These are phyloP conservation scores for Serranus cabrilla DNA, from an alignment of 2,797 vertebrate species.

Conservation along the genomic window DNA sequence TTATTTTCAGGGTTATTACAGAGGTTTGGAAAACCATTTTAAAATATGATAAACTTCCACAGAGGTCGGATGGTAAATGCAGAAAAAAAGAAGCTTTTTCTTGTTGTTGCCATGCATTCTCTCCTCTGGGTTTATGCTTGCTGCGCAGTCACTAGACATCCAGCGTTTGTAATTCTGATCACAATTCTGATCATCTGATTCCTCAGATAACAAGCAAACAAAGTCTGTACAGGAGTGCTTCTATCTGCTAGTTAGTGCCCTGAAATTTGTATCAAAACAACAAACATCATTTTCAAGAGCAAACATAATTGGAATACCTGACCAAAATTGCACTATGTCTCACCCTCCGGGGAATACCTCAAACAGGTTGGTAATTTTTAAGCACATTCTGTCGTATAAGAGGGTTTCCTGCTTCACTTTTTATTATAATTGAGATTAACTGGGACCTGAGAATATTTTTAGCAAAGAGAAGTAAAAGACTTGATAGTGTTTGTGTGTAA, in stretches of 20 bases:
- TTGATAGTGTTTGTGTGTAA: constrained; percentile 14
- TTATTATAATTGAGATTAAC: constrained; percentile 25
- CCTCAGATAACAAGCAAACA: constrained; percentile 35
- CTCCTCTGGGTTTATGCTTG: neutral
- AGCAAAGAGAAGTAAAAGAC: constrained; percentile 10
- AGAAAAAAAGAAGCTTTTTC: neutral
- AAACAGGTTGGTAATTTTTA: constrained; percentile 11
- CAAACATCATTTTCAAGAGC: constrained; percentile 17
- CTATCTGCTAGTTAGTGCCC: constrained; percentile 1
- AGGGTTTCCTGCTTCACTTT: neutral
- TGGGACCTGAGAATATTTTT: constrained; percentile 1
- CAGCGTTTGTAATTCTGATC: constrained; percentile 23
- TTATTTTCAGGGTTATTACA: neutral
- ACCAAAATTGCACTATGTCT: constrained; percentile 1
- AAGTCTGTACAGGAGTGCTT: neutral
- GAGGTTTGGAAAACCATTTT: neutral
- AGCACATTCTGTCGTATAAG: constrained; percentile 6
- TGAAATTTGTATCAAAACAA: constrained; percentile 34
- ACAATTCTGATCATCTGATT: constrained; percentile 29
- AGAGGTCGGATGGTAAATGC: neutral
- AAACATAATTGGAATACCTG: constrained; percentile 32
- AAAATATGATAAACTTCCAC: neutral
- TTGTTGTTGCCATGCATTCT: neutral
- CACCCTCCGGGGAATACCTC: constrained; percentile 3
- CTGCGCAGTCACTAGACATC: neutral